phyloP scores from a whole-genome alignment of 2,888 invertebrate genomes.

The Dicyrtomina minuta region DNA sequence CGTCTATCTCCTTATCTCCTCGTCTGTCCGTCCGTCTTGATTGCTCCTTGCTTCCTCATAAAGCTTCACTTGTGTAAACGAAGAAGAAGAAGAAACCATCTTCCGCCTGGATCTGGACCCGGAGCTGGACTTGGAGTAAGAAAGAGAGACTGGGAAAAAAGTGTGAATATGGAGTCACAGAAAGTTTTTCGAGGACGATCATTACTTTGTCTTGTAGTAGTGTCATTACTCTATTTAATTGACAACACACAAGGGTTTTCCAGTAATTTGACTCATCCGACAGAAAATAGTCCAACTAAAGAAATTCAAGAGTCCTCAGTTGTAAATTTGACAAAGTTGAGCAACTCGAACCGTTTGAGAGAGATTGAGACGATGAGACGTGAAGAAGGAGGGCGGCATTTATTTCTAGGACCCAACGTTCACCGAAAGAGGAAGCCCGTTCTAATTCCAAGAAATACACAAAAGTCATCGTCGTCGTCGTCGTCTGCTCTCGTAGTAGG shows the following conservation, averaged over 20 bases:
- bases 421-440: neutral
- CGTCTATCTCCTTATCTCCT: too few relatives aligned
- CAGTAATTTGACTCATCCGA: neutral
- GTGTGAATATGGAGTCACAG: conserved; percentile 5
- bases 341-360: neutral
- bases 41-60: too few relatives aligned
- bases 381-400: neutral
- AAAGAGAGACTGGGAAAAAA: too few relatives aligned
- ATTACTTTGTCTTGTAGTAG: conserved; percentile 15
- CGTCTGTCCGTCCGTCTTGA: too few relatives aligned
- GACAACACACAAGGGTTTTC: conserved; percentile 27
- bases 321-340: conserved; percentile 11
- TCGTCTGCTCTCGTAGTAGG: too few relatives aligned
- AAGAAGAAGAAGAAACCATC: too few relatives aligned
- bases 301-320: neutral
- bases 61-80: too few relatives aligned
- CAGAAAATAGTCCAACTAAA: neutral
- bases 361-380: neutral
- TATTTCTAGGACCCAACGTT: conserved; percentile 7
- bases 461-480: neutral
- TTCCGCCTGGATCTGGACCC: neutral
- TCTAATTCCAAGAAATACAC: too few relatives aligned
- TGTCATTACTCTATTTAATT: conserved; percentile 31
- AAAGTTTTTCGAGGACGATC: conserved; percentile 22
- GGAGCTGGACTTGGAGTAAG: neutral